Evolutionary conservation across 2,888 invertebrate genomes (phyloP), one percentile per base, ranked within the genome.

Genomic region (Dynastes grantii): DNA sequence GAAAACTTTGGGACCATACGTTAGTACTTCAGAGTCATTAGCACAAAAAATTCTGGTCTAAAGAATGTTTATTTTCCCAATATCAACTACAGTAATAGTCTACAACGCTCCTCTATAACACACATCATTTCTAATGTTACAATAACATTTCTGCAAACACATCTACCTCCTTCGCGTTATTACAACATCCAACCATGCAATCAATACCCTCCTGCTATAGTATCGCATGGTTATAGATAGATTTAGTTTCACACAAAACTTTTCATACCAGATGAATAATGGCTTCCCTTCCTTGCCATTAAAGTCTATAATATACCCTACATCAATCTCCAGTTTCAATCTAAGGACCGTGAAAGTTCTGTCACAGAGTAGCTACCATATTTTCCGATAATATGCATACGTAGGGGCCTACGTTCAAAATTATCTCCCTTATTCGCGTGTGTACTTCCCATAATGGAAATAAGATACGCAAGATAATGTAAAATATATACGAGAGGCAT

Each of bases 391-490:
- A 58, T 58, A 22, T 58, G 55, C 22, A 58, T 58, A 22, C 27
- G 22, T 27, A 2, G 8, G 5, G 22, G 55, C 55, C 55, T 22
- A 58, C n/a, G 22, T 58, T 27, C 55, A 6, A 58, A 58, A 58
- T 58, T 27, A 58, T 58, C 55, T 22, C 13, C n/a, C 22, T 22
- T 22, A 22, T 16, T 16, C 55, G 55, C 55, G n/a, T 58, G 55
- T 58, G 55, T 22, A 58, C 55, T 55, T 55, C 8, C 55, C 55
- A 55, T 55, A 55, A 58, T 58, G 55, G 55, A 58, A 58, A 58
- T 16, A 22, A 58, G 55, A 58, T 58, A 58, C 22, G 22, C 16
- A 6, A 58, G 55, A 22, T 58, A 58, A 58, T 58, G 55, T 22
- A 16, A 55, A 55, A 55, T 55, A 55, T 22, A 55, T 22, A 5